A percentile compares a stretch with the other conserved stretches of the same genome.
These are phyloP conservation scores for Urocyon cinereoargenteus DNA, from an alignment of 2,797 vertebrate genomes.

Conservation along the genomic window DNA sequence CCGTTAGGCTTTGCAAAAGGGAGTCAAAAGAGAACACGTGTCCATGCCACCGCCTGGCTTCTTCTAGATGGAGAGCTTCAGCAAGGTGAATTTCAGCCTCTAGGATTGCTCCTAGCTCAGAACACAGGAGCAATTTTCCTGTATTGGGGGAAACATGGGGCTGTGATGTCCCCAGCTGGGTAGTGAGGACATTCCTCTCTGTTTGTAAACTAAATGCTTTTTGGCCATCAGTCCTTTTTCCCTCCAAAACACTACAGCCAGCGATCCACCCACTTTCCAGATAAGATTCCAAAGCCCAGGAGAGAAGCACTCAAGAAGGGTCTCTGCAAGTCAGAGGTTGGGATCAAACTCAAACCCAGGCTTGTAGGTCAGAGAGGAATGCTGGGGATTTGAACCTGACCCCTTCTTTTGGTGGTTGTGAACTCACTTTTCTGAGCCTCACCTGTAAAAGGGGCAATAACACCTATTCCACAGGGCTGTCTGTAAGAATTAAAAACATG, in stretches of 20 bases:
- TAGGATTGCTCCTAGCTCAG: neutral
- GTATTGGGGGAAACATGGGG: neutral
- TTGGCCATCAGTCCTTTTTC: neutral
- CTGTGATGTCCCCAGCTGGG: neutral
- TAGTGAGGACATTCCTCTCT: neutral
- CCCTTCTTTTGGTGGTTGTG: neutral
- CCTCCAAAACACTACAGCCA: neutral
- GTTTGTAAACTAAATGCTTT: neutral
- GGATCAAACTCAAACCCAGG: neutral
- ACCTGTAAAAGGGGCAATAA: neutral
- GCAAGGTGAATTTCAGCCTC: neutral
- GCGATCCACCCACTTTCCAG: neutral
- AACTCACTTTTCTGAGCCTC: neutral
- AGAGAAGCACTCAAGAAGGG: neutral
- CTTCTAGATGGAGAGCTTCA: neutral
- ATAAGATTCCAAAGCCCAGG: neutral
- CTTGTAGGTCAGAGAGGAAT: neutral
- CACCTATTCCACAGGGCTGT: neutral
- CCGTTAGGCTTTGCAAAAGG: neutral
- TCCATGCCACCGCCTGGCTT: neutral
- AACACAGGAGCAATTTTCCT: neutral
- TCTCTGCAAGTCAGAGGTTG: neutral
- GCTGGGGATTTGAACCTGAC: neutral
- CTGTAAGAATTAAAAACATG: neutral
- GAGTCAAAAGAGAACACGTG: neutral